Evolutionary conservation across 2,797 vertebrate species (phyloP).

Genomic region (Eospalax fontanierii): DNA sequence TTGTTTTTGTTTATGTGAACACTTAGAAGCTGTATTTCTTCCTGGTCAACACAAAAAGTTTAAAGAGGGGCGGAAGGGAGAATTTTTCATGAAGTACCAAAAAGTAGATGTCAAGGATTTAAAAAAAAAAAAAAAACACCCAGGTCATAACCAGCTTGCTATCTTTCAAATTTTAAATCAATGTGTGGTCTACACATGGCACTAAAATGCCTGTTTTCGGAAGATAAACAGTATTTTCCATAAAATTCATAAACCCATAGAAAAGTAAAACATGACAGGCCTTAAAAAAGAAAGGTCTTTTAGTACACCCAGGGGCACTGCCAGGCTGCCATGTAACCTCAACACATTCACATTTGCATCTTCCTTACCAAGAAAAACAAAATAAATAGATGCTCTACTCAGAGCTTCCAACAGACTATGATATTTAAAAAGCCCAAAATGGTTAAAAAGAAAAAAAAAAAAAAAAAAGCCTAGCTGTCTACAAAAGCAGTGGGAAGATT

Average conservation of each 20-base stretch:
- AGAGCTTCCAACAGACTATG: neutral
- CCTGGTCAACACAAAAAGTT: neutral
- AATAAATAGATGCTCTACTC: neutral
- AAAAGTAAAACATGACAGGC: neutral
- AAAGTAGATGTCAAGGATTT: neutral
- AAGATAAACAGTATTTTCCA: slow-evolving; percentile 40
- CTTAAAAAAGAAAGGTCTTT: neutral
- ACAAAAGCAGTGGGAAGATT: no score
- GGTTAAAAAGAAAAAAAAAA: neutral
- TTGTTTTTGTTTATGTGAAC: slow-evolving; percentile 19
- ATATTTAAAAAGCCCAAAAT: slow-evolving; percentile 39
- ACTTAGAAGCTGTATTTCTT: slow-evolving; percentile 1
- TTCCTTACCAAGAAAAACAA: slow-evolving; percentile 42
- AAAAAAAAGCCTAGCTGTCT: neutral
- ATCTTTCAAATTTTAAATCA: slow-evolving; percentile 47
- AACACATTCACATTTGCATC: neutral
- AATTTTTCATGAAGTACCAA: neutral
- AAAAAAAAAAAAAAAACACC: neutral
- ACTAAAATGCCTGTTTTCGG: neutral
- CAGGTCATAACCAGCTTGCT: neutral
- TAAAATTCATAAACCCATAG: neutral
- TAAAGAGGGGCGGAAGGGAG: neutral
- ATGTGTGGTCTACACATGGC: neutral
- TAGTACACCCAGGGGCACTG: neutral
- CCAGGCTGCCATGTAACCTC: neutral